Conservation (phyloP, 2,113 vertebrate genomes). For the Anoplopoma fimbria region DNA sequence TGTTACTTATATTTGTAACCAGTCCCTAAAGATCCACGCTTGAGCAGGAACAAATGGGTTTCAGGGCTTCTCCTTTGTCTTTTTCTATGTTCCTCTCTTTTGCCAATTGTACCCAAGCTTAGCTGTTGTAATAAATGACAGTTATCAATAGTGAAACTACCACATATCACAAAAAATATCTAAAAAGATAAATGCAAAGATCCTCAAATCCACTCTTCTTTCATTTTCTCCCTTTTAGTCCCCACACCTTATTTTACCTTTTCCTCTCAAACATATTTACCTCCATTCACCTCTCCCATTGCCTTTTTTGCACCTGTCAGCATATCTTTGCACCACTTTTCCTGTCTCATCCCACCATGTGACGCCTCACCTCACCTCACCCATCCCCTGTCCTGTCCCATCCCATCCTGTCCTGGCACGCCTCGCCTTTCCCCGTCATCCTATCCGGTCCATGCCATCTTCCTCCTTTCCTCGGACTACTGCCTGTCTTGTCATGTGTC, state of each 20-base stretch:
- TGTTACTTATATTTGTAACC: neutral
- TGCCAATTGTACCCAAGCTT: neutral
- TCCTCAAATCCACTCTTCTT: neutral
- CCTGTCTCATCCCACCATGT: conserved; percentile 4
- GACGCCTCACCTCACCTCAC: conserved; percentile 15
- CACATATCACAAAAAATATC: neutral
- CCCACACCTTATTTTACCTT: too few species aligned
- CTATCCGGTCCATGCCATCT: conserved; percentile 21
- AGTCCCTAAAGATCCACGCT: neutral
- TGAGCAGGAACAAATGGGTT: neutral
- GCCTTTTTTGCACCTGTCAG: conserved; percentile 14
- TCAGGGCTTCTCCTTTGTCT: neutral
- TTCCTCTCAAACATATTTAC: neutral
- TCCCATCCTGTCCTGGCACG: conserved; percentile 28
- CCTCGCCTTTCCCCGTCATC: neutral
- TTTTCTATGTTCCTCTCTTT: neutral
- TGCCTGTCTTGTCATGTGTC: conserved; percentile 7
- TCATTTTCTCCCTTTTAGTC: neutral
- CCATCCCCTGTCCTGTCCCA: conserved; percentile 26
- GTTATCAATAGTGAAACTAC: neutral
- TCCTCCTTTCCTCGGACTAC: conserved; percentile 1
- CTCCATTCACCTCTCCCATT: neutral
- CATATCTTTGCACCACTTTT: conserved; percentile 20
- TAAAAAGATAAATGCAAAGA: neutral
- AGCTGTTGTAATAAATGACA: neutral